Percentiles rank a stretch among this genome's conserved stretches.
phyloP scores from a whole-genome alignment of 2,113 vertebrate species.

The Chionis minor region DNA sequence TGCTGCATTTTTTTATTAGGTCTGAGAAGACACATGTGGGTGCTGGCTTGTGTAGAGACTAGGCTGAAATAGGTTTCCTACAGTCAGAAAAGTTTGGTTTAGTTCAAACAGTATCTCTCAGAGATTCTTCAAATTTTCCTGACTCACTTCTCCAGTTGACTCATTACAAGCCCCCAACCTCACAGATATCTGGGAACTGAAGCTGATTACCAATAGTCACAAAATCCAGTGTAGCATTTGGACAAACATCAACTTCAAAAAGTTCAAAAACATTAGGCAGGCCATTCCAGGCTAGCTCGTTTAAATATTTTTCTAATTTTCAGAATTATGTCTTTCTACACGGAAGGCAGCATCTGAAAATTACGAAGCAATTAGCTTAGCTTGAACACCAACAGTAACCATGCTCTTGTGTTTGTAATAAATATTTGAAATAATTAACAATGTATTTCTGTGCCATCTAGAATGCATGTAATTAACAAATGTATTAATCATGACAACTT shows the following conservation, averaged over 20 bases:
- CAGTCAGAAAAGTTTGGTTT: background rate
- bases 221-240: background rate
- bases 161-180: background rate
- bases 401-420: background rate
- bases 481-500: background rate
- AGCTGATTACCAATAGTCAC: background rate
- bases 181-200: background rate
- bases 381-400: background rate
- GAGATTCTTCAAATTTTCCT: background rate
- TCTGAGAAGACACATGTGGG: background rate
- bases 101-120: background rate
- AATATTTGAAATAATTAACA: background rate
- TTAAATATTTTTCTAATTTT: slow-evolving; percentile 8
- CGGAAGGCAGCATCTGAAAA: background rate
- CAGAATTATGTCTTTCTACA: background rate
- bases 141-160: background rate
- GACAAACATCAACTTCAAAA: too few relatives aligned
- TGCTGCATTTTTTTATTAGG: background rate
- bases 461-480: background rate
- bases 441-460: background rate
- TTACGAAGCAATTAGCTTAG: background rate
- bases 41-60: background rate
- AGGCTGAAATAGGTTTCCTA: background rate
- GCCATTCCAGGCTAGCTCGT: background rate
- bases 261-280: background rate